Evolutionary conservation across 2,113 vertebrate genomes (phyloP).

Genomic region (Dasyurus viverrinus): DNA sequence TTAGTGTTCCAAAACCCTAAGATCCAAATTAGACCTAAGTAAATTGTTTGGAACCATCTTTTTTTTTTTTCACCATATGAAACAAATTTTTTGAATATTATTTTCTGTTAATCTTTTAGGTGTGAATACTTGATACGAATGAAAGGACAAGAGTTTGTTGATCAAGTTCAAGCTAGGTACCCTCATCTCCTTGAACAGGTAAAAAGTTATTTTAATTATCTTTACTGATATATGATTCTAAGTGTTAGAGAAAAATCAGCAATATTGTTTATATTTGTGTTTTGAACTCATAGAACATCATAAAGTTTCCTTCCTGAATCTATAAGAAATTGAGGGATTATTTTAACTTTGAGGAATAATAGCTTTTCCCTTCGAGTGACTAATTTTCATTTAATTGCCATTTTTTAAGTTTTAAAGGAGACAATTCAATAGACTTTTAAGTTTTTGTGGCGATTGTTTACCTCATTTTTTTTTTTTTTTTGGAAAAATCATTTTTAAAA

Average conservation of each 20-base stretch:
- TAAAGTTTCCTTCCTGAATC: background rate
- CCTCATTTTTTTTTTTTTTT: slow-evolving; percentile 31
- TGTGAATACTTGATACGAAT: slow-evolving; percentile 96
- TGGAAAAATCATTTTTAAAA: slow-evolving; percentile 26
- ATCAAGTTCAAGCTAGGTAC: slow-evolving; percentile 95
- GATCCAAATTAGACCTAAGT: background rate
- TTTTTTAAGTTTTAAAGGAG: slow-evolving; percentile 5
- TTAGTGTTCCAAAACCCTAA: background rate
- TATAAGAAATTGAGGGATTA: background rate
- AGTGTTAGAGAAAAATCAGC: slow-evolving; percentile 2
- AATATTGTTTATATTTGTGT: slow-evolving; percentile 20
- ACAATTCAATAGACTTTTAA: slow-evolving; percentile 14
- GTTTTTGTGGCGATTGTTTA: too few species aligned
- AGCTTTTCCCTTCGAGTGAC: background rate
- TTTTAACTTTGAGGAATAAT: background rate
- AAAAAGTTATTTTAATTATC: slow-evolving; percentile 61
- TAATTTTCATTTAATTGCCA: too few species aligned
- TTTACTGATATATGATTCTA: background rate
- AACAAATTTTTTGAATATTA: slow-evolving; percentile 16
- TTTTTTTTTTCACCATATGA: background rate
- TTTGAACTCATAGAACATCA: background rate
- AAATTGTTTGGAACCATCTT: slow-evolving; percentile 3
- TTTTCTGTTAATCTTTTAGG: slow-evolving; percentile 81
- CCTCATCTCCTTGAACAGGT: slow-evolving; percentile 98
- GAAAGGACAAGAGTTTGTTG: slow-evolving; percentile 94